Percentiles rank a stretch among this genome's conserved stretches.
These are phyloP conservation scores for Equus quagga DNA, from an alignment of 2,113 vertebrate genomes.

Conservation along the genomic window DNA sequence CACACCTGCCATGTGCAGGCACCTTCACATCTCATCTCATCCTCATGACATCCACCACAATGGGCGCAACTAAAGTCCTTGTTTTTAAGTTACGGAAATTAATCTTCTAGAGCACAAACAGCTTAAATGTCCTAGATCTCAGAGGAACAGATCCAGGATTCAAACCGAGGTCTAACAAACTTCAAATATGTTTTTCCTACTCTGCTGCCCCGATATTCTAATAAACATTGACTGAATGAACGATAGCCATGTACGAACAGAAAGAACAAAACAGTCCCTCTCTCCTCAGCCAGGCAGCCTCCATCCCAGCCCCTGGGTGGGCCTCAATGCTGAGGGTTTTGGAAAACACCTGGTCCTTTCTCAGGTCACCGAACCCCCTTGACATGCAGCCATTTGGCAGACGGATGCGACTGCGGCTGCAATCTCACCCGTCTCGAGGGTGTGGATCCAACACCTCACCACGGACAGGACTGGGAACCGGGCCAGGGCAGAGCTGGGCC, in stretches of 20 bases:
- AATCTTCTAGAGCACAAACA: background rate
- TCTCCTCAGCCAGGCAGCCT: background rate
- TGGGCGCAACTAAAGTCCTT: fast-evolving
- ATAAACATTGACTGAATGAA: background rate
- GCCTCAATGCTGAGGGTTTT: background rate
- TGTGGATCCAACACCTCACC: background rate
- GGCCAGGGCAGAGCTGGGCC: background rate
- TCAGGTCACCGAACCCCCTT: background rate
- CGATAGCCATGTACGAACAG: fast-evolving
- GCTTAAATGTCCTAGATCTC: background rate
- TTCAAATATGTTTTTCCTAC: background rate
- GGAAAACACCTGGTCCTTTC: background rate
- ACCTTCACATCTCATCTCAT: too few species aligned
- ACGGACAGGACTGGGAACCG: background rate
- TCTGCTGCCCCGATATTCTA: background rate
- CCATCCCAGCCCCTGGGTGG: background rate
- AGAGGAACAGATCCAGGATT: background rate
- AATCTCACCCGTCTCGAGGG: background rate
- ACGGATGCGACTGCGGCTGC: background rate
- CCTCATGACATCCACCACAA: background rate
- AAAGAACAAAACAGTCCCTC: background rate
- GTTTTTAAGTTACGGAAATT: background rate
- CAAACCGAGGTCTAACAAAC: background rate
- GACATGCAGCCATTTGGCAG: background rate
- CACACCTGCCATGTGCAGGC: background rate